Evolutionary conservation across 1,140 invertebrate species (phyloP).

Genomic region (Plutomurus gul): DNA sequence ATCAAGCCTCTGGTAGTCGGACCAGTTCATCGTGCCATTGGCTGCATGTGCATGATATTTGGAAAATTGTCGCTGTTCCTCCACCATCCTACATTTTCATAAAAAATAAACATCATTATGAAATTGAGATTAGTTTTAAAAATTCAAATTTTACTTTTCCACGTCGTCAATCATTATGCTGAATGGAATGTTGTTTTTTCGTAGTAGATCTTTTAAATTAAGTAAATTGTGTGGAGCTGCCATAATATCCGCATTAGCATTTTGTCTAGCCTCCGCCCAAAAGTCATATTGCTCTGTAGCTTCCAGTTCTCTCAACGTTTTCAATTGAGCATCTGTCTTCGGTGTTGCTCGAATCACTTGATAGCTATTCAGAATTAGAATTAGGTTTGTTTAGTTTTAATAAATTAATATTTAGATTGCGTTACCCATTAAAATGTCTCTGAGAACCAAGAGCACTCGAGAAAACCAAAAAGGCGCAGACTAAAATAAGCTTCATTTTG

Average conservation of each 20-base stretch:
- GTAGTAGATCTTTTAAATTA: not conserved
- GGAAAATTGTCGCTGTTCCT: not conserved
- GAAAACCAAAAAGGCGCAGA: no score
- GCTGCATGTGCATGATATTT: not conserved
- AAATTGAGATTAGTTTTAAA: not conserved
- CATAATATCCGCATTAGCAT: slow-evolving; percentile 39
- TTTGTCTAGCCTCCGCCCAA: slow-evolving; percentile 30
- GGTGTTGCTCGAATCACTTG: slow-evolving; percentile 38
- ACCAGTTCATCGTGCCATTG: slow-evolving; percentile 12
- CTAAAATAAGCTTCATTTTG: no score
- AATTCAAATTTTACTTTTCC: slow-evolving; percentile 5
- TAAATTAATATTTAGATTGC: no score
- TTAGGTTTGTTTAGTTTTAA: no score
- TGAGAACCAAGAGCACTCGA: no score
- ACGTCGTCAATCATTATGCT: slow-evolving; percentile 30
- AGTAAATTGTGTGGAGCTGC: not conserved
- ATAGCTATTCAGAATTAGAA: no score
- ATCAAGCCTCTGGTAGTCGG: slow-evolving; percentile 24
- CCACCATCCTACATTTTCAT: not conserved
- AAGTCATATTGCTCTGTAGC: slow-evolving; percentile 36
- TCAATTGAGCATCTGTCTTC: not conserved
- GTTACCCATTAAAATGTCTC: no score
- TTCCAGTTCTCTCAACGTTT: not conserved
- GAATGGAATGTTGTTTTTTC: not conserved
- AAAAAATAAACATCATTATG: not conserved